phyloP scores from a whole-genome alignment of 2,113 vertebrate species.

The Perca schrenkii region DNA sequence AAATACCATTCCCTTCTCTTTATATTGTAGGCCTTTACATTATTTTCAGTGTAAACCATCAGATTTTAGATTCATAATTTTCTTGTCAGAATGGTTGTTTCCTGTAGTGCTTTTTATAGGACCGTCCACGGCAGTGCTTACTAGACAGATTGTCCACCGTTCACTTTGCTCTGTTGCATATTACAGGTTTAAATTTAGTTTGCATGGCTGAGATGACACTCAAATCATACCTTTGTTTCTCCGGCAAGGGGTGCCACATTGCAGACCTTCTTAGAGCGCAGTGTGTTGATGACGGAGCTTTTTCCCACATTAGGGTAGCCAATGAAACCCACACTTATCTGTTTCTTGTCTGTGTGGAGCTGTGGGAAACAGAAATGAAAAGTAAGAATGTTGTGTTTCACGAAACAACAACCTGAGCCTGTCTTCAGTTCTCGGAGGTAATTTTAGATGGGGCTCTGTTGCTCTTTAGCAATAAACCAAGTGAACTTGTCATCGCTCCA shows the following conservation, averaged over 20 bases:
- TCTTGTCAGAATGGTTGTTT: background rate
- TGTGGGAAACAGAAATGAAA: constrained; percentile 74
- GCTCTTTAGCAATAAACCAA: constrained; percentile 35
- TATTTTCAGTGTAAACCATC: background rate
- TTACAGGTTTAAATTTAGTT: background rate
- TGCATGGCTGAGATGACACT: background rate
- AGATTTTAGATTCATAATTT: background rate
- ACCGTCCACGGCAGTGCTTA: background rate
- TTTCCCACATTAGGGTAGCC: constrained; percentile 99
- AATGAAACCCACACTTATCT: constrained; percentile 99
- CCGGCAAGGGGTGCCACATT: constrained; percentile 96
- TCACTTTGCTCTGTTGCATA: background rate
- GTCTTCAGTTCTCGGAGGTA: constrained; percentile 17
- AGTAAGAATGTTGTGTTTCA: constrained; percentile 39
- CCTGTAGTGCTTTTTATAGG: background rate
- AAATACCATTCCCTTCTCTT: background rate
- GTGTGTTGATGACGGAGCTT: constrained; percentile 96
- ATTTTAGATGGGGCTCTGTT: constrained; percentile 29
- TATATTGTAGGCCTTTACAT: background rate
- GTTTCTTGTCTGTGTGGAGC: constrained; percentile 98
- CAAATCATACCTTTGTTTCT: constrained; percentile 92
- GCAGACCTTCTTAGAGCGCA: constrained; percentile 98
- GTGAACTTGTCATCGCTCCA: constrained; percentile 26
- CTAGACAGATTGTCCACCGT: background rate
- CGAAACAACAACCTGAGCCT: constrained; percentile 29